Evolutionary conservation across 1,140 invertebrate genomes (phyloP).

Genomic region (Ceratosolen solmsi): DNA sequence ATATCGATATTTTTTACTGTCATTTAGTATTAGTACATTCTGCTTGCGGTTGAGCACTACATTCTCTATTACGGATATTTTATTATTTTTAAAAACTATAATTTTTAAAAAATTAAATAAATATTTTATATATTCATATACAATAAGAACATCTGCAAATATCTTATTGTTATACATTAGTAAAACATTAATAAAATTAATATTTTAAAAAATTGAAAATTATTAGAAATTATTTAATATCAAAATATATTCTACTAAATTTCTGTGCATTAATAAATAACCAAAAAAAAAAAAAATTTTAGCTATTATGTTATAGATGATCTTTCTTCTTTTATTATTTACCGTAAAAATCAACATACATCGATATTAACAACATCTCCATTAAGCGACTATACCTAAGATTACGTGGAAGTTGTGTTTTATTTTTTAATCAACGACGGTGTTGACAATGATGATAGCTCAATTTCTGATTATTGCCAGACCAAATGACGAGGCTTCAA

Average conservation of each 20-base stretch:
- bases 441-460: neutral
- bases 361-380: slow-evolving; percentile 38
- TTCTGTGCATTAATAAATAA: slow-evolving; percentile 14
- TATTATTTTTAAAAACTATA: too few species aligned
- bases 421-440: neutral
- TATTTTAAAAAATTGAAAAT: neutral
- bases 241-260: neutral
- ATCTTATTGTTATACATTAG: too few species aligned
- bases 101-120: too few species aligned
- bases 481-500: slow-evolving; percentile 60
- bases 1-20: too few species aligned
- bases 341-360: slow-evolving; percentile 24
- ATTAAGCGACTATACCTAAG: slow-evolving; percentile 47
- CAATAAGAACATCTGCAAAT: too few species aligned
- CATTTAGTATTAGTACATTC: too few species aligned
- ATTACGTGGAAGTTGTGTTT: neutral
- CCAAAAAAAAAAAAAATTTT: neutral
- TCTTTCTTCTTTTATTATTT: neutral
- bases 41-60: too few species aligned
- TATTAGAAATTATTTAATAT: neutral
- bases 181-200: neutral
- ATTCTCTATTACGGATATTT: too few species aligned
- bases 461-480: slow-evolving; percentile 60
- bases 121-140: too few species aligned
- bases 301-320: too few species aligned